These are phyloP conservation scores for Tetramorium alpestre DNA, from an alignment of 1,140 invertebrate genomes.

Conservation along the genomic window DNA sequence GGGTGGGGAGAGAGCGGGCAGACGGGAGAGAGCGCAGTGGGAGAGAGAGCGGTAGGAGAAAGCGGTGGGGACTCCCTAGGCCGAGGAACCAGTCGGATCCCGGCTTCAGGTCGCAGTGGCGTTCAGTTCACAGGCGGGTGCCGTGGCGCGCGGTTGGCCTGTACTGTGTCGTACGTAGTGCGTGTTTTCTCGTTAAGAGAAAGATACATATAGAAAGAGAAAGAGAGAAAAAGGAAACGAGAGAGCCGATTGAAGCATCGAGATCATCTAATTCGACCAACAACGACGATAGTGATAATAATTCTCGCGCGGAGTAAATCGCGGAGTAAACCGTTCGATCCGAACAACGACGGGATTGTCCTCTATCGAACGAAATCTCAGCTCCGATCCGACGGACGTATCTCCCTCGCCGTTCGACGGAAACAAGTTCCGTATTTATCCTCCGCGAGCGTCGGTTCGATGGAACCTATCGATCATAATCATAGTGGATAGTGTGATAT, in stretches of 20 bases:
- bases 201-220: background rate
- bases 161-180: constrained; percentile 37
- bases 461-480: constrained; percentile 12
- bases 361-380: background rate
- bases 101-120: constrained; percentile 82
- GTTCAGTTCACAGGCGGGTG: constrained; percentile 82
- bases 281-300: background rate
- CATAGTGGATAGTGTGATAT: constrained; percentile 25
- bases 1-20: background rate
- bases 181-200: constrained; percentile 8
- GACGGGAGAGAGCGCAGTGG: background rate
- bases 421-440: background rate
- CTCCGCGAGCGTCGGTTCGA: background rate
- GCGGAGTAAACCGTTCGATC: background rate
- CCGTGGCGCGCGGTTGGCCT: constrained; percentile 78
- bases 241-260: background rate
- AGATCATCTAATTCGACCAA: background rate
- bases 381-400: constrained; percentile 13
- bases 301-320: background rate
- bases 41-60: constrained; percentile 51
- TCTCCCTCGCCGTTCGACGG: background rate
- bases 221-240: background rate
- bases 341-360: too few relatives aligned
- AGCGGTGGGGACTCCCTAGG: constrained; percentile 75
- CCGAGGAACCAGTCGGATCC: constrained; percentile 81